Evolutionary conservation across 2,888 invertebrate genomes (phyloP), one percentile per base, ranked within the genome.

Genomic region (Caenorhabditis parvicauda): DNA sequence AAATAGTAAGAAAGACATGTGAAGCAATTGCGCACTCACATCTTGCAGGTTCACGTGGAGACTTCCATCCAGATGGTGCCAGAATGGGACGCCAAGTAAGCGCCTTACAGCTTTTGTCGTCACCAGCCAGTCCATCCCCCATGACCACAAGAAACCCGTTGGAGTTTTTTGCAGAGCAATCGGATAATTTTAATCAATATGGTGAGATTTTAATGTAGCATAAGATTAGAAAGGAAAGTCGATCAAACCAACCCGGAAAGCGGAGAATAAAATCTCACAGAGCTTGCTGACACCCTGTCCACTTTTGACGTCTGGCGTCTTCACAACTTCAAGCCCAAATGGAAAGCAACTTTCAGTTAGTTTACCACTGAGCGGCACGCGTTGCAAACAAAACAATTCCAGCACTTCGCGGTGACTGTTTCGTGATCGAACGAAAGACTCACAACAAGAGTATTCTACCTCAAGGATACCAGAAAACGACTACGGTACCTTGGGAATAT

Each of bases 341-440:
- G 71, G 71, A 60, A 59, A n/a, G 71, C 71, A 0, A 58, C 58
- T 22, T 47, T 71, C 6, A 29, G 70, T 71, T 28, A 47, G 59
- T 2, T n/a, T n/a, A n/a, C n/a, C n/a, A n/a, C n/a, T n/a, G n/a
- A n/a, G n/a, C n/a, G n/a, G n/a, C n/a, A n/a, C n/a, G n/a, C n/a
- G n/a, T n/a, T n/a, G n/a, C n/a, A n/a, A n/a, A n/a, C 12, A n/a
- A 3, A 21, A 5, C 9, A n/a, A 12, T 57, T 62, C 7, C 54
- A 71, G 68, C 59, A 1, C 49, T 71, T 27, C 62, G 66, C 4
- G 68, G 68, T 63, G 62, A 64, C 17, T 59, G 59, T 28, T 57
- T 71, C 24, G 71, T 67, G 51, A 54, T 71, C 24, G 61, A 59
- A 12, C 67, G 64, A 4, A 54, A 49, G 29, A 27, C 46, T 12